Base-by-base conservation (phyloP, 2,113 vertebrate species). In the Charadrius vociferus region DNA sequence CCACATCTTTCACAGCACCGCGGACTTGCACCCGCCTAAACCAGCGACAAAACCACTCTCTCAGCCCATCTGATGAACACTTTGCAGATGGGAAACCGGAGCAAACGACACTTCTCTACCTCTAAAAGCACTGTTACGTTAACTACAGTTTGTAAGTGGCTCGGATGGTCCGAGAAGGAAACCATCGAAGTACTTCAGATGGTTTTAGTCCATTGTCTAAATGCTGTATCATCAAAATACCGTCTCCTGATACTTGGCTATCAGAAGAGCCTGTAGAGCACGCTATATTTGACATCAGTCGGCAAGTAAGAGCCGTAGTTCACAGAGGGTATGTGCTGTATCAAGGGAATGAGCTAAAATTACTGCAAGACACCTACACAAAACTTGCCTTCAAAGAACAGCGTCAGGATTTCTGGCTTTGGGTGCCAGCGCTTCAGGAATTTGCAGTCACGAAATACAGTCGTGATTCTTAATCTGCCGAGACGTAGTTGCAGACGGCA, bases 261-360 rank as follows among this genome's bases (percentile, higher is more conserved):
- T 13, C 45, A 18, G 34, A 62, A 30, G 22, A 50, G 7, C 56
- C 36, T 32, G 39, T 10, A 22, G 27, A 36, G 21, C 81, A 22
- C 0, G 0, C 27, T 32, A 0, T 9, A 49, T 32, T 43, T 45
- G 14, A 11, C 39, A 72, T 3, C 39, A 43, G 52, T 3, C 71
- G 45, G 20, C n/a, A 84, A 43, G 58, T 29, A 52, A 56, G 10
- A 58, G 70, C 27, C 39, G 81, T 11, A 17, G 66, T 32, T 68
- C 65, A 52, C 59, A 73, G 26, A 47, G 26, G 19, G 14, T 18
- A 37, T 7, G 9, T 18, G 86, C 55, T 63, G 19, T 26, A 82
- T 49, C 61, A 75, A 80, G 79, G 67, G 36, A 79, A 80, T 4
- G 45, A 84, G 67, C 79, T 93, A 95, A 95, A 93, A 90, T 83